Evolutionary conservation across 1,140 invertebrate species (phyloP), one percentile per base, ranked within the genome.

Genomic region (Megalonaias nervosa): DNA sequence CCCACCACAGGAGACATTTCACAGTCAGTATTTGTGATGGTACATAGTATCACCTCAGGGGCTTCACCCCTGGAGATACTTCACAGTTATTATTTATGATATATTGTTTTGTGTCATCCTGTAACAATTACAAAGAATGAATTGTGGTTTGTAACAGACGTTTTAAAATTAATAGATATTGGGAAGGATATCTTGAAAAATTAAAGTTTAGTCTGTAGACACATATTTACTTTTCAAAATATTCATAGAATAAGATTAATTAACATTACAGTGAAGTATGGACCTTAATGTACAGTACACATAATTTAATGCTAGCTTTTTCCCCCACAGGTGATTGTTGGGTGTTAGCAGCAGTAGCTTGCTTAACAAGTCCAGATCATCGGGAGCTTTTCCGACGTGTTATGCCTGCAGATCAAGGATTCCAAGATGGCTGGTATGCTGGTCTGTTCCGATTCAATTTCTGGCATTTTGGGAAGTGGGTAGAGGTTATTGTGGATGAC

Each of bases 401-500:
- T 19, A 93, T 95, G 16, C 94, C 94, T 1, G 91, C 92, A 3
- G 94, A 94, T 83, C 94, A 95, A 87, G 93, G 91, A 57, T 95
- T 95, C 88, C 79, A 86, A 23, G 93, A 94, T 62, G 77, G 80
- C 57, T 87, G 85, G 82, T 91, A 90, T 76, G 79, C 84, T 56
- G 90, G 90, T 26, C 84, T 88, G 90, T 93, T 85, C 88, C 94
- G 93, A 81, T 95, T 95, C 90, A 91, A 94, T 57, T 95, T 95
- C 89, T 95, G 94, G 94, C 93, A 94, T 84, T 95, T 94, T 89
- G 94, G 94, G 4, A 93, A 94, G 83, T 96, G 95, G 94, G 92
- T 93, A 65, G 95, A 96, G 85, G 92, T 96, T 0, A 89, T 95
- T 3, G 92, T 96, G 3, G 95, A 96, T 89, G 95, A 96, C 87